Base-by-base conservation (phyloP, 1,140 invertebrate genomes). In the Panagrolaimus sp. region DNA sequence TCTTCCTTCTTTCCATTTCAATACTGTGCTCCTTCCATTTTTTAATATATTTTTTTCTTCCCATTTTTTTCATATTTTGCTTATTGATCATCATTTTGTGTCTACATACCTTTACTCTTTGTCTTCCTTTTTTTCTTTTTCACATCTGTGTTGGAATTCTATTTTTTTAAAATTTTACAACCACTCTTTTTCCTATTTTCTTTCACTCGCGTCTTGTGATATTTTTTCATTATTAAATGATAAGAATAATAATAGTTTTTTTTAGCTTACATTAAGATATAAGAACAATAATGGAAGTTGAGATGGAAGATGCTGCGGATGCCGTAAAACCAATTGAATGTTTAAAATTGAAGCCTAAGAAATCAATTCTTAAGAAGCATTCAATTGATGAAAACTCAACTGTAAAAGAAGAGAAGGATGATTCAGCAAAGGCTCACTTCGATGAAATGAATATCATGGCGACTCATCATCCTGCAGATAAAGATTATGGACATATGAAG, bases 401-500 rank as follows among this genome's bases (percentile, higher is more conserved):
- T 65, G 66, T 15, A 1, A 44, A 15, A 26, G 52, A 21, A 26
- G 52, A 58, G 4, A 28, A 21, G 4, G 48, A 47, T 67, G 64
- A 43, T 32, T 21, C 52, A 12, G 52, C 52, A 21, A 75, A 76
- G 64, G 79, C 74, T n/a, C 79, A 74, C 63, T 78, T 73, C 88
- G 96, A 99, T 87, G 95, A 99, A 87, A 94, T 97, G 89, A 99
- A 98, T 86, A 98, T 99, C 72, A 88, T 98, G 77, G 93, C 94
- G 69, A 99, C 96, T 5, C 89, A 94, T 80, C 96, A 99, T 88
- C 96, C 96, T 47, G 85, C 91, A 38, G 94, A 94, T 83, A 99
- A 99, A 86, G 95, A 98, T 86, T 99, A 98, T 86, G 96, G 96
- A 10, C 93, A 96, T 82, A 98, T 98, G 93, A 99, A 98, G 87